phyloP scores from a whole-genome alignment of 2,113 vertebrate species.

The Rhegmatorhina hoffmannsi region DNA sequence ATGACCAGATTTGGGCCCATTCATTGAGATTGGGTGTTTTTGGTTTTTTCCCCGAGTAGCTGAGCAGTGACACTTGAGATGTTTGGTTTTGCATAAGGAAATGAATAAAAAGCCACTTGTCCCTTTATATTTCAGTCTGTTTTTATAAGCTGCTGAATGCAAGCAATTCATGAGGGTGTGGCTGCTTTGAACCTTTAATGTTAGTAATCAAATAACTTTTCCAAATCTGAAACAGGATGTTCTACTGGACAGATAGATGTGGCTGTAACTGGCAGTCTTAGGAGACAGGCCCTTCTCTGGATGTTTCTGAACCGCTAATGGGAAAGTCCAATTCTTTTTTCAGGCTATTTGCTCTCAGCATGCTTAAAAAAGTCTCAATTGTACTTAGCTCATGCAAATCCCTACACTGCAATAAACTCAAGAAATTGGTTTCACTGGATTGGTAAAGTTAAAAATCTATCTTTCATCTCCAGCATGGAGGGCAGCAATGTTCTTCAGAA shows the following conservation, averaged over 20 bases:
- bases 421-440: not conserved
- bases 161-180: not conserved
- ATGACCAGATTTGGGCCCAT: not conserved
- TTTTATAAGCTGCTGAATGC: not conserved
- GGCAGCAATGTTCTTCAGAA: not conserved
- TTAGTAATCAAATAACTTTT: not conserved
- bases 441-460: not conserved
- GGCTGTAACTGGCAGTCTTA: not conserved
- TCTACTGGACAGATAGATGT: not conserved
- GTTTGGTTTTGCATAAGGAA: not conserved
- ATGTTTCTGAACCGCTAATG: not conserved
- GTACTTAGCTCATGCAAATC: not conserved
- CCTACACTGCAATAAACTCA: not conserved
- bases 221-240: not conserved
- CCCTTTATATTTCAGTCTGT: not conserved
- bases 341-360: not conserved
- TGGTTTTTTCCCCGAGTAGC: not conserved
- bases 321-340: not conserved
- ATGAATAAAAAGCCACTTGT: not conserved
- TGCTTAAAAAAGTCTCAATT: not conserved
- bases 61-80: not conserved
- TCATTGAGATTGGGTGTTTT: not conserved
- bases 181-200: not conserved
- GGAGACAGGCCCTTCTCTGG: not conserved
- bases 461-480: not conserved